Evolutionary conservation across 2,888 invertebrate species (phyloP).

Genomic region (Drosophila monieri): DNA sequence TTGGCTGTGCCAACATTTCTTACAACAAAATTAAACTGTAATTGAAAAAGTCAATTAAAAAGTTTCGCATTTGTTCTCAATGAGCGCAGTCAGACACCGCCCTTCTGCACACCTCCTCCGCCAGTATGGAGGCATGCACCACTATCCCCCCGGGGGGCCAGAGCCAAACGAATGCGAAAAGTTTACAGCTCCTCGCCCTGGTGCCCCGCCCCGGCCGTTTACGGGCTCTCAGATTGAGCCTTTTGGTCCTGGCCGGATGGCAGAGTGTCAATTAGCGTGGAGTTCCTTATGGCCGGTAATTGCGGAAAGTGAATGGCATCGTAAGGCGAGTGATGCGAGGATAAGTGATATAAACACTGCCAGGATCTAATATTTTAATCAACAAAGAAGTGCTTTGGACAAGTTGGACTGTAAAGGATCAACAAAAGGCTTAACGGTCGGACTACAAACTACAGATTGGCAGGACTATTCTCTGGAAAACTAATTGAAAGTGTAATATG

Average conservation of each 20-base stretch:
- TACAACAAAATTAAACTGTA: slow-evolving; percentile 76
- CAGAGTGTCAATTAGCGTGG: slow-evolving; percentile 65
- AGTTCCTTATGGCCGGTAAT: slow-evolving; percentile 30
- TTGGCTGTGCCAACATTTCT: slow-evolving; percentile 65
- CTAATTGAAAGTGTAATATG: not conserved
- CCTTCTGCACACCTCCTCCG: slow-evolving; percentile 2
- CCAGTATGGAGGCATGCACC: slow-evolving; percentile 2
- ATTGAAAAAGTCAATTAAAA: slow-evolving; percentile 79
- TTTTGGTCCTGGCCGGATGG: slow-evolving; percentile 31
- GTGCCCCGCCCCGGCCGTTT: not conserved
- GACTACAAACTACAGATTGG: not conserved
- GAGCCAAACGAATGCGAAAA: slow-evolving; percentile 26
- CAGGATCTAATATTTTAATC: not conserved
- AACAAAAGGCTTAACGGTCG: not conserved
- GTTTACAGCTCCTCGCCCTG: slow-evolving; percentile 10
- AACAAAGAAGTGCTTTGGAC: too few relatives aligned
- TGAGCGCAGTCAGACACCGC: slow-evolving; percentile 43
- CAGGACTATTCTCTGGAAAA: too few relatives aligned
- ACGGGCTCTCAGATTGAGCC: slow-evolving; percentile 19
- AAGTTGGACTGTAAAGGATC: too few relatives aligned
- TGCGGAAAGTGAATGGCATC: slow-evolving; percentile 3
- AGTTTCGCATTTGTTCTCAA: slow-evolving; percentile 65
- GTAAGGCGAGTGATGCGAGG: not conserved
- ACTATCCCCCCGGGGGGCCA: slow-evolving; percentile 39
- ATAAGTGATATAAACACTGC: not conserved